Conservation (phyloP, 2,888 invertebrate species). For the Xanthorhoe spadicearia region DNA sequence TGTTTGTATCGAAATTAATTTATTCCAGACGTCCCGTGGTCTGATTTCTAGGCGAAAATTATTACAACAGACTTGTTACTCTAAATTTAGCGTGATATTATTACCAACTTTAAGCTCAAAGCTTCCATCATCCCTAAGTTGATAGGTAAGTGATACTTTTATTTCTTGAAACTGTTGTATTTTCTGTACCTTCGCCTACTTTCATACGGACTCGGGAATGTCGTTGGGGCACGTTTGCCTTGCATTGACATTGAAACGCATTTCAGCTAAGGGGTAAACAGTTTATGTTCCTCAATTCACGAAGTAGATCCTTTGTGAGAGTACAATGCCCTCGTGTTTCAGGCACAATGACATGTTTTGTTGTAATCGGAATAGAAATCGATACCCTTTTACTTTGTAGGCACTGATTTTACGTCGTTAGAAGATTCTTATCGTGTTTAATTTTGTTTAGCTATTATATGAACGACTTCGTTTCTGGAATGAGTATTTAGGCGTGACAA, state of each 20-base stretch:
- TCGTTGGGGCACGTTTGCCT: slow-evolving; percentile 66
- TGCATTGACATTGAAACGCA: slow-evolving; percentile 68
- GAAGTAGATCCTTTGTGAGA: slow-evolving; percentile 45
- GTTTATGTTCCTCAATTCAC: slow-evolving; percentile 50
- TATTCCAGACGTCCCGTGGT: no score
- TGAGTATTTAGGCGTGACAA: slow-evolving; percentile 6
- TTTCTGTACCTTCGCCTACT: slow-evolving; percentile 52
- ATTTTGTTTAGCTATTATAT: slow-evolving; percentile 26
- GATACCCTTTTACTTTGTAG: slow-evolving; percentile 35
- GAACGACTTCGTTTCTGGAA: slow-evolving; percentile 12
- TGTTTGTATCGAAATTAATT: no score
- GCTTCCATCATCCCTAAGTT: not conserved
- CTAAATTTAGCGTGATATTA: not conserved
- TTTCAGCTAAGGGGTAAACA: slow-evolving; percentile 58
- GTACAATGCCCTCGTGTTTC: slow-evolving; percentile 42
- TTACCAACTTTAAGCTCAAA: not conserved
- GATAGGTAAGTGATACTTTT: slow-evolving; percentile 8
- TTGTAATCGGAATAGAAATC: slow-evolving; percentile 44
- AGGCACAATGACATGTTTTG: slow-evolving; percentile 45
- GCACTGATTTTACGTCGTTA: slow-evolving; percentile 33
- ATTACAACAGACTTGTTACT: not conserved
- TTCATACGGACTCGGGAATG: slow-evolving; percentile 56
- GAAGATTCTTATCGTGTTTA: slow-evolving; percentile 28
- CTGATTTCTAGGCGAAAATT: no score
- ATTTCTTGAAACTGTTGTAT: not conserved